Evolutionary conservation across 2,113 vertebrate genomes (phyloP).

Genomic region (Psophia crepitans): DNA sequence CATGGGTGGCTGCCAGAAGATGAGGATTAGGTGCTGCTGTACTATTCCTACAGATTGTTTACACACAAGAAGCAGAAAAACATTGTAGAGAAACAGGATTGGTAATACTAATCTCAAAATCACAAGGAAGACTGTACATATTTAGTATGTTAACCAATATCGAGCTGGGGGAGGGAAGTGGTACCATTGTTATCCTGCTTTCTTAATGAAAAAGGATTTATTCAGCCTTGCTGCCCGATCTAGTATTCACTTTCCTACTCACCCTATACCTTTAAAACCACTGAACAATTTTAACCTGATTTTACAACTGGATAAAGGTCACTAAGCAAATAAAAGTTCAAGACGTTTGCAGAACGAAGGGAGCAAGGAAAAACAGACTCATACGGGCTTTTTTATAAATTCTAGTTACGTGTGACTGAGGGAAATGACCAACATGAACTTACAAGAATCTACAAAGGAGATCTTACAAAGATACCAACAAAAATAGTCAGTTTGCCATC

Average conservation of each 20-base stretch:
- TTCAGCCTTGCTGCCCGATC: neutral
- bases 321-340: neutral
- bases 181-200: neutral
- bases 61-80: neutral
- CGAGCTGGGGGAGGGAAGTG: neutral
- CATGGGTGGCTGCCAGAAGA: neutral
- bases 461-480: neutral
- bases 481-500: neutral
- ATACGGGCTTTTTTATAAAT: neutral
- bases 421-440: neutral
- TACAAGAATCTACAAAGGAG: neutral
- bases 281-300: neutral
- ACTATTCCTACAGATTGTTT: neutral
- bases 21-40: neutral
- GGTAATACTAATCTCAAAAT: neutral
- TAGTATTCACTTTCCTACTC: neutral
- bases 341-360: neutral
- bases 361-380: neutral
- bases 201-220: neutral
- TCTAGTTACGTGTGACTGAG: neutral
- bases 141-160: neutral
- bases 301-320: neutral
- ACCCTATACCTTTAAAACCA: neutral
- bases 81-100: neutral
- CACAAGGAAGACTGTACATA: neutral